phyloP scores from a whole-genome alignment of 2,113 vertebrate genomes.

The Hymenochirus boettgeri region DNA sequence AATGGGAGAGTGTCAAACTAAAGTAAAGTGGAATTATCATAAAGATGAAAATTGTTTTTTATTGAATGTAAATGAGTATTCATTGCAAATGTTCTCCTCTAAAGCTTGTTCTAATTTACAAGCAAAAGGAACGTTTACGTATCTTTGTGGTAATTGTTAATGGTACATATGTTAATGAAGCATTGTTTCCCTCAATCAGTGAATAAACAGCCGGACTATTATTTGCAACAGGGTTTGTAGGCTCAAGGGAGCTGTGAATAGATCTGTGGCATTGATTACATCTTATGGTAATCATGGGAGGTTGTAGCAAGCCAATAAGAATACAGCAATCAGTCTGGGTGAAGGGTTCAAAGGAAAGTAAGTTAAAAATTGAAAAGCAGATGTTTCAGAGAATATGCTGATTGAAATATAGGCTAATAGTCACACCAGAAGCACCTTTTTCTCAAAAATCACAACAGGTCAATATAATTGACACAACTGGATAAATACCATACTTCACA shows the following conservation, averaged over 20 bases:
- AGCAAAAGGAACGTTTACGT: too few relatives aligned
- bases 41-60: too few relatives aligned
- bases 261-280: not conserved
- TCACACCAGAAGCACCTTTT: not conserved
- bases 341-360: not conserved
- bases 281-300: slow-evolving; percentile 5
- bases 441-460: not conserved
- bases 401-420: not conserved
- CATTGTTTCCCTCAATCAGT: not conserved
- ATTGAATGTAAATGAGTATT: too few relatives aligned
- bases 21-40: too few relatives aligned
- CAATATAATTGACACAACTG: not conserved
- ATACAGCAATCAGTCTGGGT: slow-evolving; percentile 1
- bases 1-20: too few relatives aligned
- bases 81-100: too few relatives aligned
- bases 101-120: too few relatives aligned
- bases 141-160: too few relatives aligned
- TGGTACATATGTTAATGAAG: not conserved
- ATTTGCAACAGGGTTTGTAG: not conserved
- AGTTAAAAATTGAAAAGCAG: not conserved
- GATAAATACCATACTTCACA: not conserved
- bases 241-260: slow-evolving; percentile 3
- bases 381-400: not conserved
- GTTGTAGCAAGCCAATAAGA: not conserved
- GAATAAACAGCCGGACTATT: not conserved